Evolutionary conservation across 2,888 invertebrate species (phyloP).

Genomic region (Tridacna crocea): DNA sequence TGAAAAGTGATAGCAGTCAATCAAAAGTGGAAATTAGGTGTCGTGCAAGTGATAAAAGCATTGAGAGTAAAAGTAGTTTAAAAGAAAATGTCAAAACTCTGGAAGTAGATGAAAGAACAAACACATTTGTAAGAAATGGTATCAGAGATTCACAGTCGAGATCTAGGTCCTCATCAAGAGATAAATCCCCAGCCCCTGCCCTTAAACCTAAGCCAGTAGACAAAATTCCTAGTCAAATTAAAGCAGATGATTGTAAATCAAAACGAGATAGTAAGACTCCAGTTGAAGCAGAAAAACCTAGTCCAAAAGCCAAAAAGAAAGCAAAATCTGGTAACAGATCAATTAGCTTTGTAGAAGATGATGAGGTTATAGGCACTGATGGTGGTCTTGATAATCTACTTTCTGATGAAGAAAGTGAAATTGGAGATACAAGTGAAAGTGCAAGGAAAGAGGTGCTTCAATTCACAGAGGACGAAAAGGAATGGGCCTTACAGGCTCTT

Average conservation of each 20-base stretch:
- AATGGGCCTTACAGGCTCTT: slow-evolving; percentile 75
- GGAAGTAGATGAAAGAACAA: slow-evolving; percentile 15
- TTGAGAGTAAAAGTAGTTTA: slow-evolving; percentile 10
- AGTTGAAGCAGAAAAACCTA: slow-evolving; percentile 23
- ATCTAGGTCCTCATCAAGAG: slow-evolving; percentile 58
- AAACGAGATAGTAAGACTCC: slow-evolving; percentile 22
- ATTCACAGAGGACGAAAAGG: slow-evolving; percentile 77
- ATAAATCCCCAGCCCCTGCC: slow-evolving; percentile 52
- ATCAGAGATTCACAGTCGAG: slow-evolving; percentile 38
- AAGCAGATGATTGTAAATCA: slow-evolving; percentile 27
- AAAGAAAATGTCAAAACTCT: neutral
- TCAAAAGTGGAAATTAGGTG: neutral
- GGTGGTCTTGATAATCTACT: slow-evolving; percentile 76
- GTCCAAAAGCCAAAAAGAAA: slow-evolving; percentile 49
- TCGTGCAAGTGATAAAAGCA: neutral
- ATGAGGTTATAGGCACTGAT: slow-evolving; percentile 74
- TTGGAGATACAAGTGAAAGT: slow-evolving; percentile 32
- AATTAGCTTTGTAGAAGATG: slow-evolving; percentile 65
- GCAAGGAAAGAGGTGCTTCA: slow-evolving; percentile 61
- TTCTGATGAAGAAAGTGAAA: slow-evolving; percentile 62
- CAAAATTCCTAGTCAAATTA: slow-evolving; percentile 17
- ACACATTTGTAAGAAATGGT: slow-evolving; percentile 22
- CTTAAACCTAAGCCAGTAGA: slow-evolving; percentile 54
- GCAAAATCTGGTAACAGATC: slow-evolving; percentile 44
- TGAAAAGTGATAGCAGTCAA: slow-evolving; percentile 9